A percentile compares a stretch with the other conserved stretches of the same genome.
Evolutionary conservation across 2,797 vertebrate species (phyloP).

Genomic region (Spheniscus humboldti): DNA sequence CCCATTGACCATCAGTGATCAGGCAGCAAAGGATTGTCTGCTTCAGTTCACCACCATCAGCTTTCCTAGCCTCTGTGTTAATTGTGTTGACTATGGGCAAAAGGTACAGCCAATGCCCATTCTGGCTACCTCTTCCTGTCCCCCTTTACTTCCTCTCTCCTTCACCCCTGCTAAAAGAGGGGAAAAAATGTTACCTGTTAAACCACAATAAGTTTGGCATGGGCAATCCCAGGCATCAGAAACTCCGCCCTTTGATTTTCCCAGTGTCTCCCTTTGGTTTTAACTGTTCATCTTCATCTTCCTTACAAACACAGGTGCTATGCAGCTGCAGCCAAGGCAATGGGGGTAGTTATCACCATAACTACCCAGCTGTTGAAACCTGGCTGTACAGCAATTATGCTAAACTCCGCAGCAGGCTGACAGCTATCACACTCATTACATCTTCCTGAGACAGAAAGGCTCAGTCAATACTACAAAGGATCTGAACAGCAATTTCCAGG

Average conservation of each 20-base stretch:
- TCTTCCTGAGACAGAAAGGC: not conserved
- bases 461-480: not conserved
- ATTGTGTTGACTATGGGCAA: not conserved
- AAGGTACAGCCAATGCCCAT: not conserved
- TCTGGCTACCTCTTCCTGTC: not conserved
- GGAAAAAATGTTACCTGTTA: not conserved
- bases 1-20: not conserved
- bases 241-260: not conserved
- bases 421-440: not conserved
- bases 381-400: not conserved
- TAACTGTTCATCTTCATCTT: not conserved
- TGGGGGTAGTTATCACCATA: not conserved
- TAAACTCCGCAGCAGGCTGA: not conserved
- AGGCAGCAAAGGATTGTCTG: not conserved
- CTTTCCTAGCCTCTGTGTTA: not conserved
- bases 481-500: not conserved
- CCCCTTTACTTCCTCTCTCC: not conserved
- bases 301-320: not conserved
- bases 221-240: not conserved
- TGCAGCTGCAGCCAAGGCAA: not conserved
- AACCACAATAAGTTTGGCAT: not conserved
- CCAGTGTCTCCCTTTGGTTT: not conserved
- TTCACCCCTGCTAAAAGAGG: not conserved
- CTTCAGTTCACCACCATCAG: not conserved
- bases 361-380: not conserved